phyloP scores from a whole-genome alignment of 1,140 invertebrate genomes.

The Sitobion miscanthi region DNA sequence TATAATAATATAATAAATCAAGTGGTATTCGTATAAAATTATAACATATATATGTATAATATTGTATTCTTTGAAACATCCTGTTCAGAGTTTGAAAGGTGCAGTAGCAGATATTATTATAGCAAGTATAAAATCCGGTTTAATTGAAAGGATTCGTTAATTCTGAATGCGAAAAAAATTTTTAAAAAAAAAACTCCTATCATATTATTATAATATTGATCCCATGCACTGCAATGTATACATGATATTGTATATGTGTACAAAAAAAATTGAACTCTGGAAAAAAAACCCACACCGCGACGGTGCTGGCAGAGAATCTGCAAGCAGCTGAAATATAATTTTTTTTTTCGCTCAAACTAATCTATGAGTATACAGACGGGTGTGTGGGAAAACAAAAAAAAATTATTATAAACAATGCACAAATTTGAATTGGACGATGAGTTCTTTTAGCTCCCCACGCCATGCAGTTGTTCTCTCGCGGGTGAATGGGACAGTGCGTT shows the following conservation, averaged over 20 bases:
- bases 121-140: constrained; percentile 8
- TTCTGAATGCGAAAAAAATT: not conserved
- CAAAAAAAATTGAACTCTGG: not conserved
- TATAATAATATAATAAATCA: constrained; percentile 4
- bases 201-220: not conserved
- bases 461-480: not conserved
- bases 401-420: constrained; percentile 50
- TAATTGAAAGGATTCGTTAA: constrained; percentile 4
- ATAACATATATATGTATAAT: too few species aligned
- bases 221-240: too few species aligned
- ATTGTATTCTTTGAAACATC: not conserved
- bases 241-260: not conserved
- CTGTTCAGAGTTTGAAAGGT: not conserved
- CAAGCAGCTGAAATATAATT: constrained; percentile 50
- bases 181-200: not conserved
- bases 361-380: not conserved
- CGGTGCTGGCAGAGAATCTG: not conserved
- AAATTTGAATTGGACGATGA: constrained; percentile 38
- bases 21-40: not conserved
- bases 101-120: not conserved
- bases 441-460: constrained; percentile 8
- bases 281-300: not conserved
- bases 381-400: constrained; percentile 21
- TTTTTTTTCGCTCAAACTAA: constrained; percentile 20
- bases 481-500: constrained; percentile 3